A percentile compares a stretch with the other conserved stretches of the same genome.
Evolutionary conservation across 1,140 invertebrate species (phyloP).

Genomic region (Calliphora vicina): DNA sequence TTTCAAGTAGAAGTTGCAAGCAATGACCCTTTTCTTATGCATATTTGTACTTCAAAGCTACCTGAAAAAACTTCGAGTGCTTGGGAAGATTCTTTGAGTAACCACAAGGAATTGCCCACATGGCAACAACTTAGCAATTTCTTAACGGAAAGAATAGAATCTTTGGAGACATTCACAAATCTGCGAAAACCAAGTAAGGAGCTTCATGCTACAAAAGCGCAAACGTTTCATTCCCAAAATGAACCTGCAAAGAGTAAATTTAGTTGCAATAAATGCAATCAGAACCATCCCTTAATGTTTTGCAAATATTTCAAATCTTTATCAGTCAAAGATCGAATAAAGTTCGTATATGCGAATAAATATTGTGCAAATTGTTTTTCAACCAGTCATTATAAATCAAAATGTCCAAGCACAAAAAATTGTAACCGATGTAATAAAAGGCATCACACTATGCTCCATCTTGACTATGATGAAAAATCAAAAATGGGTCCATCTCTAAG

Average conservation of each 20-base stretch:
- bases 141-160: too few species aligned
- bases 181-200: not conserved
- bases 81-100: not conserved
- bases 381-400: not conserved
- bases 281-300: not conserved
- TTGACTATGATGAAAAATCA: not conserved
- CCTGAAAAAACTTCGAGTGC: not conserved
- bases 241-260: not conserved
- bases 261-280: not conserved
- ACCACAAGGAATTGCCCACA: not conserved
- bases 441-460: not conserved
- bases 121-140: not conserved
- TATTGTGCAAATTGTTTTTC: constrained; percentile 13
- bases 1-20: not conserved
- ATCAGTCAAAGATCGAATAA: too few species aligned
- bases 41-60: constrained; percentile 12
- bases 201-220: not conserved
- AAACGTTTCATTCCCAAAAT: not conserved
- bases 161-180: not conserved
- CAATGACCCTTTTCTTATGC: not conserved
- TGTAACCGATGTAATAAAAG: too few species aligned
- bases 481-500: not conserved
- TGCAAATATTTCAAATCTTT: not conserved
- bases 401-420: not conserved
- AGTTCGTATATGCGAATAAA: constrained; percentile 6